Evolutionary conservation across 1,140 invertebrate species (phyloP).

Genomic region (Eumeta japonica): DNA sequence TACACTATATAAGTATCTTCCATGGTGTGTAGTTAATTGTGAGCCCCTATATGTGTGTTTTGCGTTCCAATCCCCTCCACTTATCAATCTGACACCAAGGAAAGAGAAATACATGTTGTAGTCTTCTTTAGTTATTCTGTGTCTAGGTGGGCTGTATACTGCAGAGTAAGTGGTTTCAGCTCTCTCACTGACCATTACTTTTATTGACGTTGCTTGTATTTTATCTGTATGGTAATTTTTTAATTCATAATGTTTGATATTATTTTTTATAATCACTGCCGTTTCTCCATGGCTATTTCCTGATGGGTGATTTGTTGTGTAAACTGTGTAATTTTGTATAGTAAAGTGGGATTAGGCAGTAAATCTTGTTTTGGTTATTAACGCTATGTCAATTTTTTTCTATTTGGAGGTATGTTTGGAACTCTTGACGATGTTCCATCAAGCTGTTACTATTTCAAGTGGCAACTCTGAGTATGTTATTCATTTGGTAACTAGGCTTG

Average conservation of each 20-base stretch:
- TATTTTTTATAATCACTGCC: constrained; percentile 11
- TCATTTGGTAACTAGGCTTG: no score
- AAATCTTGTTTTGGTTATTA: constrained; percentile 12
- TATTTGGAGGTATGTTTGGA: constrained; percentile 8
- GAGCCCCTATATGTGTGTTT: constrained; percentile 7
- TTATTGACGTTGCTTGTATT: no score
- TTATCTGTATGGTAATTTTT: no score
- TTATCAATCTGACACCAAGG: constrained; percentile 4
- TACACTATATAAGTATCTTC: constrained; percentile 3
- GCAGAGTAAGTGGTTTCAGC: no score
- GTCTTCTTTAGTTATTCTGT: no score
- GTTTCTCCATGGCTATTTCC: no score
- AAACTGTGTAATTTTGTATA: constrained; percentile 9
- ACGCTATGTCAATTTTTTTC: constrained; percentile 10
- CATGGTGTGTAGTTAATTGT: constrained; percentile 6
- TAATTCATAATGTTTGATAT: no score
- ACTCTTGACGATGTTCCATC: constrained; percentile 9
- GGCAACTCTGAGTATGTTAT: no score
- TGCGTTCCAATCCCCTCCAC: no score
- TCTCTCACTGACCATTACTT: constrained; percentile 4
- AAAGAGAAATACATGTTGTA: constrained; percentile 2
- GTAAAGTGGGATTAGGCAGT: constrained; percentile 7
- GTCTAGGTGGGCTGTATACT: background rate
- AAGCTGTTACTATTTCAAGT: no score
- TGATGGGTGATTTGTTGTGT: constrained; percentile 9